Conservation (phyloP, 2,113 vertebrate species). For the Rhizomys pruinosus region DNA sequence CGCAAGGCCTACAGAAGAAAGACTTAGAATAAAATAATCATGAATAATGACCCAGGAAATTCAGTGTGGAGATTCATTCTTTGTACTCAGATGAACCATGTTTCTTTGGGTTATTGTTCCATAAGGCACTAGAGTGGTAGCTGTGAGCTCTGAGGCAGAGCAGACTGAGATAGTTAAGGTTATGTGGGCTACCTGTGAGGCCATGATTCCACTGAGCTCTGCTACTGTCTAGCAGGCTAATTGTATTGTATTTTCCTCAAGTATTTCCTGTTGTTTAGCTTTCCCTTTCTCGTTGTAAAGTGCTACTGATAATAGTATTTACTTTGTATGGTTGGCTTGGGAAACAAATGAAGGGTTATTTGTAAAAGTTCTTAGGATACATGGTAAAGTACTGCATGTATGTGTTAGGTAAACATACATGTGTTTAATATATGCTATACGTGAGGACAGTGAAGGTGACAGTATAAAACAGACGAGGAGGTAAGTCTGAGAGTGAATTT, state of each 20-base stretch:
- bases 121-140: background rate
- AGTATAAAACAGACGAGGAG: background rate
- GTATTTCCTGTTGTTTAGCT: background rate
- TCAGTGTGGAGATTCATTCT: slow-evolving; percentile 34
- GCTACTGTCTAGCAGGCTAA: background rate
- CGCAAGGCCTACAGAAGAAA: background rate
- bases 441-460: background rate
- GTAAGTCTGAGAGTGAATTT: slow-evolving; percentile 6
- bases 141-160: background rate
- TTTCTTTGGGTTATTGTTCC: background rate
- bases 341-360: background rate
- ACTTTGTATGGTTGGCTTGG: background rate
- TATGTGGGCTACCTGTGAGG: background rate
- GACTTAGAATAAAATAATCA: background rate
- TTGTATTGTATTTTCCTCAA: background rate
- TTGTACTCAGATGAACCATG: background rate
- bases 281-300: background rate
- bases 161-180: background rate
- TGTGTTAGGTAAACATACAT: background rate
- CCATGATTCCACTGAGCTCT: background rate
- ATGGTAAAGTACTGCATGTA: background rate
- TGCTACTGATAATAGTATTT: background rate
- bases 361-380: background rate
- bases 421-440: background rate
- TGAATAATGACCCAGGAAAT: background rate